Evolutionary conservation across 2,113 vertebrate species (phyloP).

Genomic region (Salvelinus alpinus): DNA sequence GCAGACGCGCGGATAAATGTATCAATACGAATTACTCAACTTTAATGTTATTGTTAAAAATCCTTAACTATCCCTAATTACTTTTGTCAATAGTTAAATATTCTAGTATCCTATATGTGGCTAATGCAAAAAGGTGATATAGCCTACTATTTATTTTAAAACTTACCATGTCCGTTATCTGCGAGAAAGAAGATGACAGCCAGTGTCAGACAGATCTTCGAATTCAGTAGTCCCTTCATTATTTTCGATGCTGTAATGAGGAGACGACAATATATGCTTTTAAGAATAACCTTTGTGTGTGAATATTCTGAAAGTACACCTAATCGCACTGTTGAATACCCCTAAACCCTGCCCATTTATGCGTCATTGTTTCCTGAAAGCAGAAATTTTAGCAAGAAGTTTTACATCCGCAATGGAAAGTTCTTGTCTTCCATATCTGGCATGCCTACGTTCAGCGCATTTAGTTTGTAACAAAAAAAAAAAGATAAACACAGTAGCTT

Average conservation of each 20-base stretch:
- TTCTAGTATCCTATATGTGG: too few relatives aligned
- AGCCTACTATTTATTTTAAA: too few relatives aligned
- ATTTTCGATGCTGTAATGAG: background rate
- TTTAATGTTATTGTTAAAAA: background rate
- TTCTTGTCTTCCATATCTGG: conserved; percentile 30
- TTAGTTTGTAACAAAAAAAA: too few relatives aligned
- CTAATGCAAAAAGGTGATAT: background rate
- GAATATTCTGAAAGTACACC: conserved; percentile 11
- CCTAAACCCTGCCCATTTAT: conserved; percentile 63
- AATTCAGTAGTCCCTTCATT: conserved; percentile 24
- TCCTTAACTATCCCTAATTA: too few relatives aligned
- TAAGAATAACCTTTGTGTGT: background rate
- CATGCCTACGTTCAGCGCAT: background rate
- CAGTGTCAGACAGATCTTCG: conserved; percentile 57
- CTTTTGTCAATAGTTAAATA: too few relatives aligned
- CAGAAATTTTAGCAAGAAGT: conserved; percentile 7
- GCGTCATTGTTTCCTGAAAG: conserved; percentile 73
- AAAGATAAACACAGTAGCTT: too few relatives aligned
- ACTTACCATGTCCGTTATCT: conserved; percentile 62
- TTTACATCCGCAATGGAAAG: conserved; percentile 63
- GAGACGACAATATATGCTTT: background rate
- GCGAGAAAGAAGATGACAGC: conserved; percentile 53
- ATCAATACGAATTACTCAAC: background rate
- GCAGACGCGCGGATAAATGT: too few relatives aligned
- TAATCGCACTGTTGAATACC: conserved; percentile 6